A percentile compares a stretch with the other conserved stretches of the same genome.
These are phyloP conservation scores for Nerophis lumbriciformis DNA, from an alignment of 2,113 vertebrate genomes.

Conservation along the genomic window DNA sequence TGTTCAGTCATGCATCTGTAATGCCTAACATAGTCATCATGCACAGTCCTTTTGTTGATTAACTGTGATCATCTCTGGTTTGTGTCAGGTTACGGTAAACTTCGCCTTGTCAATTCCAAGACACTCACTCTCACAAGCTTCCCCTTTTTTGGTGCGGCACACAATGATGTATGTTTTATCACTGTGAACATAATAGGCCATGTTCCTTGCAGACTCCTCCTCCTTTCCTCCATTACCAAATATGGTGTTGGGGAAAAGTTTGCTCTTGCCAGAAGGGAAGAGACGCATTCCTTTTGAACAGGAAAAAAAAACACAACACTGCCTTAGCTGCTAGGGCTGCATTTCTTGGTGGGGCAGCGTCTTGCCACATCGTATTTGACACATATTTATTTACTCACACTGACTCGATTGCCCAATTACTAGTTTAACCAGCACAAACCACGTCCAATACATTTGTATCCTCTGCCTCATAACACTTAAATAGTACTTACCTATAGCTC, in stretches of 20 bases:
- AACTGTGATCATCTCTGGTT: conserved; percentile 1
- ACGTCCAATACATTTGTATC: no score
- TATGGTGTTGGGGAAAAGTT: conserved; percentile 73
- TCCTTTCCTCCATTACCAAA: conserved; percentile 70
- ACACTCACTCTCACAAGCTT: conserved; percentile 28
- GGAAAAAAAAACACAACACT: conserved; percentile 50
- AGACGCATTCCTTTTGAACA: conserved; percentile 70
- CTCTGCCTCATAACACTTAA: no score
- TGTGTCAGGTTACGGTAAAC: conserved; percentile 30
- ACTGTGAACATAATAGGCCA: conserved; percentile 62
- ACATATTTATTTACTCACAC: no score
- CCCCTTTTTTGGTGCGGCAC: conserved; percentile 60
- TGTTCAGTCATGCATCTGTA: conserved; percentile 16
- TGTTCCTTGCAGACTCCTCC: conserved; percentile 50
- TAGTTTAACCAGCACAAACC: no score
- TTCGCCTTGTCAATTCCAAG: conserved; percentile 40
- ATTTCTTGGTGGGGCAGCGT: conserved; percentile 1
- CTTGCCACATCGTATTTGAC: neutral
- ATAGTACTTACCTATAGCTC: no score
- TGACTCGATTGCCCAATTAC: no score
- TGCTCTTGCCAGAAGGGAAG: conserved; percentile 60
- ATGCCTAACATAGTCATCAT: conserved; percentile 5
- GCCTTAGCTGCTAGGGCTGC: conserved; percentile 23
- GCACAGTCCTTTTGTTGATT: conserved; percentile 8
- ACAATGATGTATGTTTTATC: conserved; percentile 62